Percentiles rank a stretch among this genome's conserved stretches.
These are phyloP conservation scores for Beris chalybata DNA, from an alignment of 2,888 invertebrate genomes.

Conservation along the genomic window DNA sequence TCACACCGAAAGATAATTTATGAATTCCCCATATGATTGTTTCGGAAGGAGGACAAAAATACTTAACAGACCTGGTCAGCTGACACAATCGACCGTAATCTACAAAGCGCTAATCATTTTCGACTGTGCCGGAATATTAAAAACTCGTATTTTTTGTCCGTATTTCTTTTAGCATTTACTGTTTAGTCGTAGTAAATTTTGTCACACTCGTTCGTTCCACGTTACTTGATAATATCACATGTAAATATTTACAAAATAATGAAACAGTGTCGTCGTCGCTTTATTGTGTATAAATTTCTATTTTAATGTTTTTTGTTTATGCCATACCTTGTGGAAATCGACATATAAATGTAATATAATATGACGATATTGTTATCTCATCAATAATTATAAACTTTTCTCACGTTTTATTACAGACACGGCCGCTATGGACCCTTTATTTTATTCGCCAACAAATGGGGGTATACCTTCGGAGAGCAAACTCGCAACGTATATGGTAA, in stretches of 20 bases:
- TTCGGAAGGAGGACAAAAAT: too few species aligned
- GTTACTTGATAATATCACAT: too few species aligned
- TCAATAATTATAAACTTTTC: slow-evolving; percentile 23
- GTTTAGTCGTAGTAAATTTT: too few species aligned
- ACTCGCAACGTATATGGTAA: slow-evolving; percentile 82
- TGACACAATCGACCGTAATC: too few species aligned
- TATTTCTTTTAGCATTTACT: too few species aligned
- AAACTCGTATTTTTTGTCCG: too few species aligned
- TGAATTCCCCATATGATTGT: too few species aligned
- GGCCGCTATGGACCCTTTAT: slow-evolving; percentile 73
- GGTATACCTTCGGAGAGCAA: slow-evolving; percentile 84
- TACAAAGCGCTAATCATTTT: too few species aligned
- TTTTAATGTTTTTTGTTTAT: neutral
- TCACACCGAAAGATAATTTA: too few species aligned
- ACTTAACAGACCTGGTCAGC: too few species aligned
- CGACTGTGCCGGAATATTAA: too few species aligned
- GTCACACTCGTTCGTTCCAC: too few species aligned
- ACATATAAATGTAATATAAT: neutral
- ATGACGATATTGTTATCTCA: neutral
- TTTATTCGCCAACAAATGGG: slow-evolving; percentile 70
- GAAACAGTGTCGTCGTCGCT: neutral
- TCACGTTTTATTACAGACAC: slow-evolving; percentile 48
- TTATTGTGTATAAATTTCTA: slow-evolving; percentile 4
- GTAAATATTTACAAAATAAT: neutral
- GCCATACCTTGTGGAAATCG: neutral